Evolutionary conservation across 2,797 vertebrate species (phyloP), one percentile per base, ranked within the genome.

Genomic region (Muraenolepis orangiensis): DNA sequence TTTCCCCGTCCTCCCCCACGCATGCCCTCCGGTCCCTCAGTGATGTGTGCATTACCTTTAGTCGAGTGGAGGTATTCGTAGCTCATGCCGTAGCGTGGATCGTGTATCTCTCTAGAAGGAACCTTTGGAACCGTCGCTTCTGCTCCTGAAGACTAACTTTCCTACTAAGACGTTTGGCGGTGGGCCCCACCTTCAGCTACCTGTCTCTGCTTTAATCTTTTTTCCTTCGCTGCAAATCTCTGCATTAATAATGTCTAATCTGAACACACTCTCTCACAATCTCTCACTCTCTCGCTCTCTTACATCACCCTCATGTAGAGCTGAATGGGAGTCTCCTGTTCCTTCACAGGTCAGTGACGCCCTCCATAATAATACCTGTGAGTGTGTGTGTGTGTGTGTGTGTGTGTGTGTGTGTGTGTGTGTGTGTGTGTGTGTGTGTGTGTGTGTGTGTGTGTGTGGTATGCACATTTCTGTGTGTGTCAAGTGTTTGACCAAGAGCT

Each of bases 31-130:
- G n/a, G n/a, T n/a, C n/a, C n/a, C 67, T 74, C 78, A 76, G 72
- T 8, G 61, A n/a, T 29, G 14, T 68, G 18, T 46, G n/a, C n/a
- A 92, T 87, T 93, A 95, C 94, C 94, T 94, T 95, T 93, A 84
- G 82, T 90, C 0, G 91, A 91, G 84, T 0, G 90, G n/a, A n/a
- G n/a, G 85, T 87, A 92, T 11, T 66, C 3, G 70, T 77, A 87
- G 72, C 91, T 90, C 93, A 94, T 91, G 89, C 80, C 85, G 74
- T n/a, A 74, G 75, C 73, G 80, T 74, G 71, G 75, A n/a, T 72
- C 80, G 70, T 76, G 70, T 20, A 30, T 51, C 42, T 86, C 66
- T 32, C n/a, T n/a, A n/a, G n/a, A 61, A 11, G 72, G 76, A 81
- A 85, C 78, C 82, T 85, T 87, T 83, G 82, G 81, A 86, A 82